These are phyloP conservation scores for Chiridota heheva DNA, from an alignment of 35 echinoderm and acorn worm species.

Conservation along the genomic window DNA sequence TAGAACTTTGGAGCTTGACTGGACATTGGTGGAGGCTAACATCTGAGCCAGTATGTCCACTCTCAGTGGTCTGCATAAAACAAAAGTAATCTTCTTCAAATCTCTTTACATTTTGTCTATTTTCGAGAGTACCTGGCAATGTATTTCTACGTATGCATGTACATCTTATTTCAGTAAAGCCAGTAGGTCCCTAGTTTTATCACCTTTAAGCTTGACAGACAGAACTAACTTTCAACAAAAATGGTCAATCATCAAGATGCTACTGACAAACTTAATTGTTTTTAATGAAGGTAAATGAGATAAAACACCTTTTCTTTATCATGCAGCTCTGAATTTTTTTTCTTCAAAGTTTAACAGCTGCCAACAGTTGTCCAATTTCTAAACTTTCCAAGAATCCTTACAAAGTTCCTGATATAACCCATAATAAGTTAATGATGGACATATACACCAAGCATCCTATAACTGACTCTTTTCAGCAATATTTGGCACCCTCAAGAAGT, in stretches of 20 bases:
- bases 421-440: too few relatives aligned
- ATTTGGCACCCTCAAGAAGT: too few relatives aligned
- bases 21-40: conserved; percentile 69
- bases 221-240: not conserved
- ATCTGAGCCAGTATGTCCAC: conserved; percentile 84
- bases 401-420: too few relatives aligned
- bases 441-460: too few relatives aligned
- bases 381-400: too few relatives aligned
- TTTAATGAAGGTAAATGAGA: too few relatives aligned
- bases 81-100: not conserved
- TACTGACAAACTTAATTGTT: not conserved
- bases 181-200: not conserved
- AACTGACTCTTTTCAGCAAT: too few relatives aligned
- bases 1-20: conserved; percentile 75
- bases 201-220: not conserved
- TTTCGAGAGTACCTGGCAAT: not conserved
- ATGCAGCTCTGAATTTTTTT: too few relatives aligned
- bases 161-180: not conserved
- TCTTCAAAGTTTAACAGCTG: too few relatives aligned
- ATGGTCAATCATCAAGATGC: not conserved
- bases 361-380: too few relatives aligned
- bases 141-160: not conserved
- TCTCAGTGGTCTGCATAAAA: conserved; percentile 59
- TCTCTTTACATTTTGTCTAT: not conserved
- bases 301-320: too few relatives aligned